Base-by-base conservation (phyloP, 2,888 invertebrate genomes). In the Malthinus flaveolus region DNA sequence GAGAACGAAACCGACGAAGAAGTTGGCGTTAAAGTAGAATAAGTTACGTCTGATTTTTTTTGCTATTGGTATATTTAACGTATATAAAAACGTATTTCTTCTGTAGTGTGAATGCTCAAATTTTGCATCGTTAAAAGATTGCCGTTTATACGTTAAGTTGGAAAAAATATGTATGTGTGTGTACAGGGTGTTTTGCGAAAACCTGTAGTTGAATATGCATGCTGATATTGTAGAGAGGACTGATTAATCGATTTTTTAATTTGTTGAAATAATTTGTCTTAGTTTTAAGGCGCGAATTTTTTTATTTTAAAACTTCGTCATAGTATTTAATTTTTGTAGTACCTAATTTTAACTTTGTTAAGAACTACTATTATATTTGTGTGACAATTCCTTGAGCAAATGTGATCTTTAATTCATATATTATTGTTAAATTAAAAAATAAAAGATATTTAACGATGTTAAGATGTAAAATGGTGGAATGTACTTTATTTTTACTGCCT, bases 1-100 rank as follows among this genome's bases (percentile, higher is more conserved):
- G 85, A 86, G 44, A 84, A 84, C 49, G 85, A 85, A 56, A 87
- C 87, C 15, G 88, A 88, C 67, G 87, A 87, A 63, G 87, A 87
- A 72, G 83, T 87, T 45, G 81, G 86, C 73, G 81, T 83, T 72
- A 84, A 83, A 78, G 68, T 66, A 46, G 70, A 71, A 64, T 68
- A 64, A 67, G 13, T 42, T 42, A n/a, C 13, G 10, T 11, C 13
- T 15, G 39, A 15, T 23, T 66, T 55, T 59, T n/a, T n/a, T n/a
- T n/a, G n/a, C n/a, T n/a, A n/a, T n/a, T n/a, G n/a, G 15, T 32
- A 37, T 37, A 37, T 33, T 31, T 23, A 23, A 31, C 10, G 31
- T 31, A 31, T n/a, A n/a, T 10, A n/a, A 4, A 9, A 35, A 10
- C 35, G 10, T 35, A 35, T 9, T 35, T 39, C 39, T 35, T 39